Conservation (phyloP, 1,140 invertebrate genomes). For the Drosophila pruinosa region DNA sequence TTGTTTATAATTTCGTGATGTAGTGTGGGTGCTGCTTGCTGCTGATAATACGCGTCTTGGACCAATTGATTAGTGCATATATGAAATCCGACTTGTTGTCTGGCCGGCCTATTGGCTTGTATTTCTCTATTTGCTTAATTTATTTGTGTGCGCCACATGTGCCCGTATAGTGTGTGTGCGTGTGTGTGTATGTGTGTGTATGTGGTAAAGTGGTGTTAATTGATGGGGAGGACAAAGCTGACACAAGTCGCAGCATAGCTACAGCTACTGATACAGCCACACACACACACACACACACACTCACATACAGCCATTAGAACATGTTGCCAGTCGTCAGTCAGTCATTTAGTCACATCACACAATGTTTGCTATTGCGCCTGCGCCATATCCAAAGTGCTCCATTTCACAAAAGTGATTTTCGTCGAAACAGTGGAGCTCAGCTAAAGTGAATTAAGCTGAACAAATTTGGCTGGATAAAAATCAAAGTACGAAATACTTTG, state of each 20-base stretch:
- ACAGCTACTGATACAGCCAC: not conserved
- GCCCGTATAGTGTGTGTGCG: not conserved
- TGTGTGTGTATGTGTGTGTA: constrained; percentile 13
- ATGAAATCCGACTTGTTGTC: constrained; percentile 37
- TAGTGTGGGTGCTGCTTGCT: not conserved
- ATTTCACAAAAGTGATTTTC: constrained; percentile 1
- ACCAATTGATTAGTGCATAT: constrained; percentile 37
- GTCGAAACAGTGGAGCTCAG: constrained; percentile 20
- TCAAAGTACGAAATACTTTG: not conserved
- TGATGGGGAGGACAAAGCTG: constrained; percentile 55
- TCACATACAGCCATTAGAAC: constrained; percentile 39
- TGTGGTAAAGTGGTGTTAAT: constrained; percentile 63
- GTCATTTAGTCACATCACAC: constrained; percentile 43
- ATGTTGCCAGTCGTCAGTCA: constrained; percentile 60
- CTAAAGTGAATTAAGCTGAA: not conserved
- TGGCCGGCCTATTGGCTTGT: not conserved
- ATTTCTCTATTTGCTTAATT: constrained; percentile 41
- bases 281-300: no score
- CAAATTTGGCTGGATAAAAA: not conserved
- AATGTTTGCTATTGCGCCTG: constrained; percentile 57
- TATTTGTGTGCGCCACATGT: constrained; percentile 29
- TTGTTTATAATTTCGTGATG: constrained; percentile 39
- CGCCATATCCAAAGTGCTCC: constrained; percentile 33
- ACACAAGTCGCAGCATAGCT: constrained; percentile 42
- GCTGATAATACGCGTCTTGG: constrained; percentile 14